Evolutionary conservation across 2,888 invertebrate genomes (phyloP).

Genomic region (Drosophila paramelanica): DNA sequence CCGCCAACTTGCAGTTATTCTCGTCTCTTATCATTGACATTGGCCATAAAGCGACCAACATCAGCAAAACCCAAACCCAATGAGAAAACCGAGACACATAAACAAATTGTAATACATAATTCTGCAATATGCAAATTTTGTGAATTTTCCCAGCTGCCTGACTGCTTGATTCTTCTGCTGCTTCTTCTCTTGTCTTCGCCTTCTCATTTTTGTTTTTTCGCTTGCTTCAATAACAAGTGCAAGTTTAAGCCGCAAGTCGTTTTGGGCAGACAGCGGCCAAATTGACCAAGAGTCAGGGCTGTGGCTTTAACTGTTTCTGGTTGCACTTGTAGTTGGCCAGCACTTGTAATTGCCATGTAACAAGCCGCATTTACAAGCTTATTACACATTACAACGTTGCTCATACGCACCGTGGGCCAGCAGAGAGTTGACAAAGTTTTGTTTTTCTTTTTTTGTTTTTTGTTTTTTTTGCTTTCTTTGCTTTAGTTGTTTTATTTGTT

Average conservation of each 20-base stretch:
- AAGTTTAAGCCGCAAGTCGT: slow-evolving; percentile 5
- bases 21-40: slow-evolving; percentile 8
- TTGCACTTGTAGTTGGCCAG: slow-evolving; percentile 10
- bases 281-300: slow-evolving; percentile 30
- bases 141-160: not conserved
- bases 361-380: slow-evolving; percentile 31
- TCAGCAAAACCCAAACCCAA: not conserved
- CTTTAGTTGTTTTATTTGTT: not conserved
- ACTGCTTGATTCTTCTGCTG: not conserved
- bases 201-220: not conserved
- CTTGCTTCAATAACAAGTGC: slow-evolving; percentile 22
- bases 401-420: slow-evolving; percentile 60
- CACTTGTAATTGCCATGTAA: slow-evolving; percentile 45
- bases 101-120: slow-evolving; percentile 27
- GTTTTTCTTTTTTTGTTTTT: too few species aligned
- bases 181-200: not conserved
- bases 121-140: slow-evolving; percentile 33
- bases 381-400: slow-evolving; percentile 37
- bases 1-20: not conserved
- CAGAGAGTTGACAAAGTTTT: slow-evolving; percentile 38
- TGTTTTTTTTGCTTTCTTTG: not conserved
- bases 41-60: not conserved
- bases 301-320: slow-evolving; percentile 11
- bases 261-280: not conserved
- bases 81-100: slow-evolving; percentile 1